These are phyloP conservation scores for Aradophagus sp. DNA, from an alignment of 1,140 invertebrate genomes.

Conservation along the genomic window DNA sequence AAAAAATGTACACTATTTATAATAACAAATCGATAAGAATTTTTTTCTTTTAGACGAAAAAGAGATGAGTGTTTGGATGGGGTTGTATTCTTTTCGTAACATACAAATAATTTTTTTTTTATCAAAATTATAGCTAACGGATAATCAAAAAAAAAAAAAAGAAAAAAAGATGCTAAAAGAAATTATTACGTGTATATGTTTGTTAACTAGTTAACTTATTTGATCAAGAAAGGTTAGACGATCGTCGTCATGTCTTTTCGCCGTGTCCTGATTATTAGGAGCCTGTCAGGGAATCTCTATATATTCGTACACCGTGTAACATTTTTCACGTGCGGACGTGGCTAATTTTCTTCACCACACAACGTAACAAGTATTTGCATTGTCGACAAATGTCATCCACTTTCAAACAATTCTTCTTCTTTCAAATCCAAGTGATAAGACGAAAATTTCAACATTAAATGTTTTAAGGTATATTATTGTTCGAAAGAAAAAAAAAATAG, in stretches of 20 bases:
- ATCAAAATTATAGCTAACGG: no score
- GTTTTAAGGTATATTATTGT: no score
- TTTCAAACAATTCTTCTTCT: conserved; percentile 4
- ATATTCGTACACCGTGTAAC: conserved; percentile 30
- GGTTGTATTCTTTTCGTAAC: conserved; percentile 27
- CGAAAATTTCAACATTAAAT: no score
- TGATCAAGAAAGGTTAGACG: conserved; percentile 27
- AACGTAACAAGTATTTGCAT: conserved; percentile 38
- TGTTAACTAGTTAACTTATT: conserved; percentile 27
- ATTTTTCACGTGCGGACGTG: conserved; percentile 14
- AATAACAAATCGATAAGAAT: conserved; percentile 72
- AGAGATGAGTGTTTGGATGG: conserved; percentile 30
- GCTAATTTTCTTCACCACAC: conserved; percentile 34
- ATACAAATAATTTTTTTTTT: conserved; percentile 59
- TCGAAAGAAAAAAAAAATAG: no score
- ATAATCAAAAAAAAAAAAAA: no score
- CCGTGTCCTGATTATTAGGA: conserved; percentile 18
- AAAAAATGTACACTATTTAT: conserved; percentile 77
- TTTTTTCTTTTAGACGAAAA: conserved; percentile 61
- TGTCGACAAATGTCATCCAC: conserved; percentile 12
- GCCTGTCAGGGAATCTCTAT: conserved; percentile 54
- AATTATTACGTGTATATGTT: conserved; percentile 21
- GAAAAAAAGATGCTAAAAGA: conserved; percentile 55
- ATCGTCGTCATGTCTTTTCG: conserved; percentile 13
- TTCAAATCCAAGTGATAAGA: not conserved